Evolutionary conservation across 1,140 invertebrate genomes (phyloP).

Genomic region (Patella vulgata): DNA sequence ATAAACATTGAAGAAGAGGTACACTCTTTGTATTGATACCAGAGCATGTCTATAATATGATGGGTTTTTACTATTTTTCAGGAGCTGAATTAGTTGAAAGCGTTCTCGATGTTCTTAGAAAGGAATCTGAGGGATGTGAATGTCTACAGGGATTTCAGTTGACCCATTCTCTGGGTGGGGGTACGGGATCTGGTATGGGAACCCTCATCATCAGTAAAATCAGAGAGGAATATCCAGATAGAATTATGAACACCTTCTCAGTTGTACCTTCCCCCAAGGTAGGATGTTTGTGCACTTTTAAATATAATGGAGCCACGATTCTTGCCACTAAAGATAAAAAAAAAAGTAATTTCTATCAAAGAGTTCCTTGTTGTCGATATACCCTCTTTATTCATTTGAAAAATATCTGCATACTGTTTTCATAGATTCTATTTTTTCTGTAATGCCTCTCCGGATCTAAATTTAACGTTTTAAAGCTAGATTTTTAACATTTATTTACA

Average conservation of each 20-base stretch:
- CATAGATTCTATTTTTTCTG: background rate
- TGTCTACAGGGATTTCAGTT: constrained; percentile 77
- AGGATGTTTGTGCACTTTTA: constrained; percentile 1
- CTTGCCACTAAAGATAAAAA: too few relatives aligned
- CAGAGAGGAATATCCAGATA: constrained; percentile 77
- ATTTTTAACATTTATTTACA: constrained; percentile 5
- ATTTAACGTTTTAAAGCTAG: too few relatives aligned
- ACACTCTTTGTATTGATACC: too few relatives aligned
- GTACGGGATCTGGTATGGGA: constrained; percentile 68
- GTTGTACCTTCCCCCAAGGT: constrained; percentile 90
- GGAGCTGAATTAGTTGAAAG: constrained; percentile 79
- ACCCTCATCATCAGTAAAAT: constrained; percentile 72
- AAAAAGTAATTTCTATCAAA: too few relatives aligned
- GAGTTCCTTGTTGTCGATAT: too few relatives aligned
- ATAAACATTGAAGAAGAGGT: too few relatives aligned
- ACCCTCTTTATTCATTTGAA: too few relatives aligned
- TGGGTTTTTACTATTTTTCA: too few relatives aligned
- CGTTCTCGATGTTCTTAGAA: constrained; percentile 82
- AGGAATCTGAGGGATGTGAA: constrained; percentile 83
- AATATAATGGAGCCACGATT: too few relatives aligned
- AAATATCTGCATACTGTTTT: background rate
- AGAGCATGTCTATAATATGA: too few relatives aligned
- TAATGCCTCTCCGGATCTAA: too few relatives aligned
- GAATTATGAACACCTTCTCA: constrained; percentile 91
- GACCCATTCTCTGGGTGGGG: constrained; percentile 79